Base-by-base conservation (phyloP, 2,113 vertebrate species). In the Ceyx melanurus region DNA sequence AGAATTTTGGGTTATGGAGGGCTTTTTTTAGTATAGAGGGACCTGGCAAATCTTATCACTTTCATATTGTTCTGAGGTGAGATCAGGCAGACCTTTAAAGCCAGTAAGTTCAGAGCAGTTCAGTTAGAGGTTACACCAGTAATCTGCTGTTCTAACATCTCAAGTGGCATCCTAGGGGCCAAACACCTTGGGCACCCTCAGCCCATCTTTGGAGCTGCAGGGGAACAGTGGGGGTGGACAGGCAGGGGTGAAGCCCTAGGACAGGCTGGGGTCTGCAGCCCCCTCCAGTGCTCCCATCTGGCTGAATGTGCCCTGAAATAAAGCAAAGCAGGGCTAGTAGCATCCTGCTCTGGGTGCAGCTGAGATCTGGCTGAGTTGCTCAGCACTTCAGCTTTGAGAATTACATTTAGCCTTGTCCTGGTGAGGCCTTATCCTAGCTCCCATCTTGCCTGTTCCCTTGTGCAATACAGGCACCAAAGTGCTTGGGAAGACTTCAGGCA, bases 21-120 rank as follows among this genome's bases (percentile, higher is more conserved):
- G 6, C 3, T 37, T 26, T 71, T 23, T 45, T 40, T 50, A 37
- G 5, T 64, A 62, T 84, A 6, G 13, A 71, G 15, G 28, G 18
- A 74, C 25, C 13, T 77, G 57, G 43, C 10, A 45, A 61, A 56
- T 31, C 51, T 82, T 33, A 66, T n/a, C n/a, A 42, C 7, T 85
- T 94, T 76, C 33, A 65, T 26, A n/a, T 57, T 16, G 26, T 82
- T 93, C 92, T 92, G 54, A 29, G 45, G 17, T 42, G 33, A 88
- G 25, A 68, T 57, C 43, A 64, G 14, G 79, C 33, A 85, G 85
- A n/a, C 2, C 54, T 80, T 68, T 82, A 66, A 85, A 89, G 66
- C 31, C 13, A 61, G 13, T 37, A 31, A 9, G 16, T 79, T 82
- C 23, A 33, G 31, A 82, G 50, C 33, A 57, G 40, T 40, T 76